Evolutionary conservation across 2,797 vertebrate genomes (phyloP).

Genomic region (Smutsia temminckii): DNA sequence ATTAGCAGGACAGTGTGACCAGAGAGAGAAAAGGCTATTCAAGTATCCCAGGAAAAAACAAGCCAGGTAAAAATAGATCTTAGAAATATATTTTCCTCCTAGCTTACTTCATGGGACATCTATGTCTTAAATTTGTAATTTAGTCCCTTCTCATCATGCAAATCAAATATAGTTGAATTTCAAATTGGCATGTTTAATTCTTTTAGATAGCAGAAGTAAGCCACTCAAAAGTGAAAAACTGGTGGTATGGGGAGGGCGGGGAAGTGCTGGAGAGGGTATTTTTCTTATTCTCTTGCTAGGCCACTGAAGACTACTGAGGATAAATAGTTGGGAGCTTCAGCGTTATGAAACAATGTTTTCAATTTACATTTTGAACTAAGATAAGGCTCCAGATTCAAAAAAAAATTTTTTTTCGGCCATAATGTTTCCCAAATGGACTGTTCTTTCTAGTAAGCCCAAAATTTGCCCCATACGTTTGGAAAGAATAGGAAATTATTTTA

Average conservation of each 20-base stretch:
- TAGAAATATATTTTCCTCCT: slow-evolving; percentile 6
- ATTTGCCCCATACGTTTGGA: slow-evolving; percentile 47
- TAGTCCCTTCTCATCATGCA: neutral
- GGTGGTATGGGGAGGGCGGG: neutral
- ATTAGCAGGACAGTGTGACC: neutral
- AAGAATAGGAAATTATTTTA: slow-evolving; percentile 57
- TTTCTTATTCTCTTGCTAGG: slow-evolving; percentile 80
- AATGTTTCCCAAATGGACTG: slow-evolving; percentile 60
- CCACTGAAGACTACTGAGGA: slow-evolving; percentile 78
- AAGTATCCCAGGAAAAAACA: neutral
- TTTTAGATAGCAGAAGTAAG: slow-evolving; percentile 58
- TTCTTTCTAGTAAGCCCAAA: slow-evolving; percentile 65
- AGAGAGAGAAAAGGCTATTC: neutral
- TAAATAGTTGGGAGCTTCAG: slow-evolving; percentile 74
- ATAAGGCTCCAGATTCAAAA: neutral
- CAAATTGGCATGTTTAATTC: neutral
- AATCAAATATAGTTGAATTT: slow-evolving; percentile 18
- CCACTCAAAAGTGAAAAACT: slow-evolving; percentile 63
- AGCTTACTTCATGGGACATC: neutral
- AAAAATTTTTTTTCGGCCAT: neutral
- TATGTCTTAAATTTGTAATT: slow-evolving; percentile 22
- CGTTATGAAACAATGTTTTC: slow-evolving; percentile 75
- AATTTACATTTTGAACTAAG: slow-evolving; percentile 25
- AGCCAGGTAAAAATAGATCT: neutral
- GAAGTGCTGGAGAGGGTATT: neutral